These are phyloP conservation scores for Microcebus murinus DNA, from an alignment of 2,113 vertebrate species.

Conservation along the genomic window DNA sequence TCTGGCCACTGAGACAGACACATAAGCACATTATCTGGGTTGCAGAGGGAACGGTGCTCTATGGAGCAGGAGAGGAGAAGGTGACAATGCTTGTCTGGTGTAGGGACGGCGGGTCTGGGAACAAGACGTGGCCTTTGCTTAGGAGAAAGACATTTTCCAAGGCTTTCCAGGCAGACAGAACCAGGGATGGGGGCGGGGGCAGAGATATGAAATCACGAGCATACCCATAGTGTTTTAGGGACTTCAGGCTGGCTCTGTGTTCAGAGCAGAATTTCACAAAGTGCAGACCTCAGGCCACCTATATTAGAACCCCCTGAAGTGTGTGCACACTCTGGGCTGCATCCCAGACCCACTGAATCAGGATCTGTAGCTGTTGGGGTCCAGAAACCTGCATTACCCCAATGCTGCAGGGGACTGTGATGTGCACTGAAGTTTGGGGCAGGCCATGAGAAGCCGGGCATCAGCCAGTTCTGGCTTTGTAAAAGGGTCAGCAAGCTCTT, in stretches of 20 bases:
- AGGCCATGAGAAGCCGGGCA: neutral
- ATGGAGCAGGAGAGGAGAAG: neutral
- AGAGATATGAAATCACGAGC: fast-evolving
- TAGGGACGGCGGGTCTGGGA: neutral
- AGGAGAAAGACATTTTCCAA: neutral
- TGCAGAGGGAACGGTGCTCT: neutral
- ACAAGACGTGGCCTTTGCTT: neutral
- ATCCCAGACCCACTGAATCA: neutral
- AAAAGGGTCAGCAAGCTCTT: neutral
- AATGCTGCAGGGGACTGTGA: neutral
- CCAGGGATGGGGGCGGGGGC: neutral
- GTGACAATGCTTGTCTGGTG: neutral
- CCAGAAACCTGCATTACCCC: neutral
- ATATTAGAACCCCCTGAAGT: neutral
- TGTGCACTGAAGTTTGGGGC: neutral
- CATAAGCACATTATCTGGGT: neutral
- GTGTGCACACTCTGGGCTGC: neutral
- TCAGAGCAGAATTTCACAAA: neutral
- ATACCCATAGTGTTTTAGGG: neutral
- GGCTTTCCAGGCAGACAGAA: neutral
- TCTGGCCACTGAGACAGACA: neutral
- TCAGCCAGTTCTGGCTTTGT: neutral
- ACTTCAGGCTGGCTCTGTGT: neutral
- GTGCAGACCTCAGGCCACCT: neutral
- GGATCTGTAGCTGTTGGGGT: neutral